Conservation (phyloP, 2,113 vertebrate species). For the Gila orcuttii region DNA sequence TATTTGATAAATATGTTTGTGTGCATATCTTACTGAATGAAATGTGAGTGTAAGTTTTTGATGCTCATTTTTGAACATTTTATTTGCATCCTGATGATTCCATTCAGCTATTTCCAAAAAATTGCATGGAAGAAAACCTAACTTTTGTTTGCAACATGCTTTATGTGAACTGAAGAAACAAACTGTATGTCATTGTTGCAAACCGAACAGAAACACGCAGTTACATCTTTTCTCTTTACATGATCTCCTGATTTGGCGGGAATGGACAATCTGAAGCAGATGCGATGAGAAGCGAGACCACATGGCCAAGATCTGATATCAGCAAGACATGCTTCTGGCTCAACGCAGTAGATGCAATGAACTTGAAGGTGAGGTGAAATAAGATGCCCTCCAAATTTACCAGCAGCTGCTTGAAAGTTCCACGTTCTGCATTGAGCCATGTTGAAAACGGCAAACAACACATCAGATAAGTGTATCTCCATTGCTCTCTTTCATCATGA, state of each 20-base stretch:
- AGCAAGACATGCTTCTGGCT: constrained; percentile 2
- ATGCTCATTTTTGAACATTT: neutral
- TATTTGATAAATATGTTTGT: neutral
- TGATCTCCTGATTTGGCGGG: constrained; percentile 36
- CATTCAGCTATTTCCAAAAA: neutral
- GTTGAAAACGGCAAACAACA: constrained; percentile 10
- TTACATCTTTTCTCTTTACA: constrained; percentile 20
- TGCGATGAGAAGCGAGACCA: constrained; percentile 42
- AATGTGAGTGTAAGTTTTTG: neutral
- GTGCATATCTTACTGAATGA: neutral
- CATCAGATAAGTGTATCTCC: constrained; percentile 37
- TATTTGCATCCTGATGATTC: neutral
- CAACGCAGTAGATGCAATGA: neutral
- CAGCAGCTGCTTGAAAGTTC: constrained; percentile 32
- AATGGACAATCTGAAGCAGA: constrained; percentile 35
- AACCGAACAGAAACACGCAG: neutral
- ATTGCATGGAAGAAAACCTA: neutral
- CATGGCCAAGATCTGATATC: constrained; percentile 41
- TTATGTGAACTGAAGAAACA: neutral
- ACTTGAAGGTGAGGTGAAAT: constrained; percentile 22
- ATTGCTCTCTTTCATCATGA: constrained; percentile 28
- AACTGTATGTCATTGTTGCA: neutral
- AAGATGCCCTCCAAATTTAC: constrained; percentile 39
- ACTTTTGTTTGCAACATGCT: neutral
- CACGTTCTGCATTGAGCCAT: constrained; percentile 19